Conservation (phyloP, 2,888 invertebrate genomes). For the Cerceris ruficornis region DNA sequence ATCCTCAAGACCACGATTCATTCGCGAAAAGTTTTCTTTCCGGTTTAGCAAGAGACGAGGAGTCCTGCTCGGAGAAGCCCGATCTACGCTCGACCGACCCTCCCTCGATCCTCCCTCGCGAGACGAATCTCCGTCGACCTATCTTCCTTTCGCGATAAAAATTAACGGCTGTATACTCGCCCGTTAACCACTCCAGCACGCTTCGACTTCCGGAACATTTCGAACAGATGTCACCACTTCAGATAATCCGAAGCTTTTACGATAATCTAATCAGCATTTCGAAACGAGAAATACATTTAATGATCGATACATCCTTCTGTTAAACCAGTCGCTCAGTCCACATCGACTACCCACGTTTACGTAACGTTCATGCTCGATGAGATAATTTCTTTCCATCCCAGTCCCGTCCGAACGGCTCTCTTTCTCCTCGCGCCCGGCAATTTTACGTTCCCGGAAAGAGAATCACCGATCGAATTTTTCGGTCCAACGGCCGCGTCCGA, state of each 20-base stretch:
- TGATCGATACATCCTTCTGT: constrained; percentile 67
- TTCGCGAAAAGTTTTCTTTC: too few species aligned
- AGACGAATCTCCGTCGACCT: background rate
- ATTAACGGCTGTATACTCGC: constrained; percentile 34
- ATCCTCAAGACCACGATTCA: too few species aligned
- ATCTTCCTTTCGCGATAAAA: constrained; percentile 44
- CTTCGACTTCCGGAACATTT: constrained; percentile 42
- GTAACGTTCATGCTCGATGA: too few species aligned
- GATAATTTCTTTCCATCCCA: too few species aligned
- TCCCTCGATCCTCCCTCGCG: too few species aligned
- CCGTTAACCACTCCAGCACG: constrained; percentile 31
- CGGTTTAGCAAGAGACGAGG: too few species aligned
- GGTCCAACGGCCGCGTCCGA: constrained; percentile 48
- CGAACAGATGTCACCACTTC: constrained; percentile 77
- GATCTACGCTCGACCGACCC: too few species aligned
- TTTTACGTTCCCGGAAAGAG: constrained; percentile 19
- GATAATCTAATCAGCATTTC: constrained; percentile 79
- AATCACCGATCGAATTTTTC: constrained; percentile 5
- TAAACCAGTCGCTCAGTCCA: constrained; percentile 39
- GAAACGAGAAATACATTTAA: constrained; percentile 77
- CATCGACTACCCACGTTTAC: background rate
- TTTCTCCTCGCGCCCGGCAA: too few species aligned
- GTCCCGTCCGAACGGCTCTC: too few species aligned
- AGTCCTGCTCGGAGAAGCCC: too few species aligned
- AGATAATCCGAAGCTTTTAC: constrained; percentile 78